These are phyloP conservation scores for Aphelenchoides fujianensis DNA, from an alignment of 1,140 invertebrate genomes.

Conservation along the genomic window DNA sequence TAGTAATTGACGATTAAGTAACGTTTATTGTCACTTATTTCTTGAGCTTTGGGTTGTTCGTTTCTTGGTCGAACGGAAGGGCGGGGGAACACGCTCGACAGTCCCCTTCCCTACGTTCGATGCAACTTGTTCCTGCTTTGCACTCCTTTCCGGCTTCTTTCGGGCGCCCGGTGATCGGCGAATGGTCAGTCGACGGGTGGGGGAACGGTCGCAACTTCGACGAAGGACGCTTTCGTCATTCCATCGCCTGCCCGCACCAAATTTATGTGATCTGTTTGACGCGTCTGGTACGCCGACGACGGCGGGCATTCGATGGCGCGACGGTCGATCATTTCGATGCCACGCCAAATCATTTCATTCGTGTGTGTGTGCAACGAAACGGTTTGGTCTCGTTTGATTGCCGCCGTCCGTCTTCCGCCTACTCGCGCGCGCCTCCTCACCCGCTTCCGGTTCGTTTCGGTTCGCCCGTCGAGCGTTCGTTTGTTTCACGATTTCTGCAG, in stretches of 20 bases:
- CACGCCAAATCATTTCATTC: conserved; percentile 1
- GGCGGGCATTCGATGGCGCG: not conserved
- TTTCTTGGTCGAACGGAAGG: too few relatives aligned
- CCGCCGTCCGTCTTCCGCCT: not conserved
- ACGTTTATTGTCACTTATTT: too few relatives aligned
- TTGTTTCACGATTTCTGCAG: conserved; percentile 1
- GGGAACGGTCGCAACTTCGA: not conserved
- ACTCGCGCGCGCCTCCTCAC: not conserved
- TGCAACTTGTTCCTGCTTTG: too few relatives aligned
- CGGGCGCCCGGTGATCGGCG: not conserved
- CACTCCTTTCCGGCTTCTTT: not conserved
- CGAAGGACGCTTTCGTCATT: not conserved
- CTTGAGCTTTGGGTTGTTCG: too few relatives aligned
- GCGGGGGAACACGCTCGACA: too few relatives aligned
- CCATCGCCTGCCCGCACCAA: not conserved
- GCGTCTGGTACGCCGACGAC: not conserved
- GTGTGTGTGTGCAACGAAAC: not conserved
- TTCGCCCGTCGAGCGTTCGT: not conserved
- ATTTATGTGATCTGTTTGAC: not conserved
- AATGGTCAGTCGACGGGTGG: not conserved
- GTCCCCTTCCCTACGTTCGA: too few relatives aligned
- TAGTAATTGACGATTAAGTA: not conserved
- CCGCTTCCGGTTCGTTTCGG: not conserved
- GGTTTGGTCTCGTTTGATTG: conserved; percentile 1
- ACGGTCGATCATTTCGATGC: conserved; percentile 1